A percentile compares a stretch with the other conserved stretches of the same genome.
Evolutionary conservation across 2,797 vertebrate species (phyloP).

Genomic region (Epinephelus awoara): DNA sequence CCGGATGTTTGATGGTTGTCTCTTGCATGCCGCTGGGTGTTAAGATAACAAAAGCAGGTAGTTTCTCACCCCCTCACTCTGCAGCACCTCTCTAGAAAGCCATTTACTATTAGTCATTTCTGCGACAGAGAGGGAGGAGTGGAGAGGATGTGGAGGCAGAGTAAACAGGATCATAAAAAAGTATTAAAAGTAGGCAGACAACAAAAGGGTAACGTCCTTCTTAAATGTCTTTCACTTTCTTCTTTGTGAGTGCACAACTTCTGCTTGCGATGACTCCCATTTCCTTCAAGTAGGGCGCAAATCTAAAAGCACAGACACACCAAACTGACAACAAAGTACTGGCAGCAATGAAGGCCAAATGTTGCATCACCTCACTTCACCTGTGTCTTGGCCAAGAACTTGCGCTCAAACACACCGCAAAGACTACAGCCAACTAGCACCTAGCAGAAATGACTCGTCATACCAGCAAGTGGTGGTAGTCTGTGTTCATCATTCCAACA

Average conservation of each 20-base stretch:
- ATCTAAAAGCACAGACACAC: too few relatives aligned
- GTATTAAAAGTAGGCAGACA: conserved; percentile 56
- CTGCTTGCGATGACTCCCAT: conserved; percentile 13
- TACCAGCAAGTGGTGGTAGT: too few relatives aligned
- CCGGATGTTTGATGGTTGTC: conserved; percentile 74
- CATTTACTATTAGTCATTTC: conserved; percentile 72
- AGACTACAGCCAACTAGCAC: too few relatives aligned
- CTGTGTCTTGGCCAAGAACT: too few relatives aligned
- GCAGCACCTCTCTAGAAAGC: conserved; percentile 57
- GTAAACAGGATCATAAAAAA: conserved; percentile 69
- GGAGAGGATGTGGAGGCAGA: conserved; percentile 56
- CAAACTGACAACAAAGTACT: too few relatives aligned
- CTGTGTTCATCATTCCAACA: too few relatives aligned
- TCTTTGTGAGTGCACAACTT: conserved; percentile 11
- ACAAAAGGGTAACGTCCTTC: conserved; percentile 55
- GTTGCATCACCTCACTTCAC: too few relatives aligned
- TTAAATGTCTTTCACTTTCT: conserved; percentile 49
- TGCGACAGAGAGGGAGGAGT: conserved; percentile 58
- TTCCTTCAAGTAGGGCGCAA: background rate
- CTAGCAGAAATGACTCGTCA: too few relatives aligned
- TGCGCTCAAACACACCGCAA: too few relatives aligned
- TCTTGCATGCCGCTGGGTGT: conserved; percentile 56
- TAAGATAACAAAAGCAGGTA: conserved; percentile 78
- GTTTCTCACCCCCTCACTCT: conserved; percentile 59
- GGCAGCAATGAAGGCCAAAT: too few relatives aligned